Evolutionary conservation across 2,113 vertebrate genomes (phyloP).

Genomic region (Pantherophis guttatus): DNA sequence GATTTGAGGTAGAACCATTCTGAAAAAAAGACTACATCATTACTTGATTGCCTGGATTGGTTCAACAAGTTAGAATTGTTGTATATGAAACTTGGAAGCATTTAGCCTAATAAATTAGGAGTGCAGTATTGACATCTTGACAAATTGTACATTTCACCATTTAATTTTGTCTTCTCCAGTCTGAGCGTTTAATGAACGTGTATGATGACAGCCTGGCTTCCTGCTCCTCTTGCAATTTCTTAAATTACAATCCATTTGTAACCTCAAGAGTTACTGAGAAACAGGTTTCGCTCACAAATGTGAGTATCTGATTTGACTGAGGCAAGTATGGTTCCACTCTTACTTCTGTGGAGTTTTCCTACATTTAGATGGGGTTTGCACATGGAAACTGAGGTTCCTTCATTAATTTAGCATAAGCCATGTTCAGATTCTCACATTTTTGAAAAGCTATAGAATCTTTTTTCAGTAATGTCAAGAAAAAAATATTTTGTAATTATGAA

Average conservation of each 20-base stretch:
- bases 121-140: not conserved
- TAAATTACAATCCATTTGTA: not conserved
- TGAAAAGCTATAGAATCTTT: not conserved
- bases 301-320: not conserved
- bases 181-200: not conserved
- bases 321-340: not conserved
- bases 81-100: not conserved
- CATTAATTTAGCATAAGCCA: not conserved
- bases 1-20: constrained; percentile 25
- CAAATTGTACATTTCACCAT: not conserved
- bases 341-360: not conserved
- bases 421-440: not conserved
- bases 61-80: not conserved
- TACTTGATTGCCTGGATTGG: fast-evolving
- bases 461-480: not conserved
- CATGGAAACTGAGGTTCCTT: not conserved
- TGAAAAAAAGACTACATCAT: not conserved
- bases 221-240: not conserved
- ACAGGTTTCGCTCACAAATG: not conserved
- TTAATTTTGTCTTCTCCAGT: not conserved
- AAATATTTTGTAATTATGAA: not conserved
- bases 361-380: not conserved
- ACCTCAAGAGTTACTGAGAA: not conserved
- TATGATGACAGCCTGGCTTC: not conserved
- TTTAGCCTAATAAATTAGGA: not conserved